phyloP scores from a whole-genome alignment of 2,797 vertebrate species.

The Macroramphosus scolopax region DNA sequence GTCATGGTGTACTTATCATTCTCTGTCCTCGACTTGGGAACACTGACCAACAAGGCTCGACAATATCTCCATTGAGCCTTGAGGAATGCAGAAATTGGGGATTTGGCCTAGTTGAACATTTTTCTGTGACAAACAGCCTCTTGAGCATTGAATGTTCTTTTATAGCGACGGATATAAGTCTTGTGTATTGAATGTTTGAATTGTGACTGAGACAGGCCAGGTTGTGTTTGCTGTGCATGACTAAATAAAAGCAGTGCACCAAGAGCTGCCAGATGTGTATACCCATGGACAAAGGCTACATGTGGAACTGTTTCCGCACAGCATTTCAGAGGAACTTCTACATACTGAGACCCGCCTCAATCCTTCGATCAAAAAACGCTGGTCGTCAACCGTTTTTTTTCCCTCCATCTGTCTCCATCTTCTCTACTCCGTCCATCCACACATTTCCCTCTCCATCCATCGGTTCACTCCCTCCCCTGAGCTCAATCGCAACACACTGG shows the following conservation, averaged over 20 bases:
- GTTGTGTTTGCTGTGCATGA: constrained; percentile 59
- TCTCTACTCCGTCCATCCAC: constrained; percentile 27
- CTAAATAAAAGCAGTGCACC: constrained; percentile 34
- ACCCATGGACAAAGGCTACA: constrained; percentile 46
- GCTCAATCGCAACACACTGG: constrained; percentile 64
- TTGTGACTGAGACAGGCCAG: constrained; percentile 22
- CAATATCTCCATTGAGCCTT: constrained; percentile 26
- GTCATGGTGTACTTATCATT: neutral
- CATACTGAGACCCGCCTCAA: constrained; percentile 3
- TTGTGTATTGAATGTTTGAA: constrained; percentile 28
- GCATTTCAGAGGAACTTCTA: constrained; percentile 33
- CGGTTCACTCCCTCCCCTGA: constrained; percentile 36
- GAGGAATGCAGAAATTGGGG: constrained; percentile 45
- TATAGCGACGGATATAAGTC: constrained; percentile 36
- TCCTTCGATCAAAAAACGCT: constrained; percentile 13
- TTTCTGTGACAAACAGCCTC: constrained; percentile 30
- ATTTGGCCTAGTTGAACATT: constrained; percentile 28
- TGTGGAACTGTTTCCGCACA: constrained; percentile 26
- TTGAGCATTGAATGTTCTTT: constrained; percentile 27
- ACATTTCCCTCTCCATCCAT: constrained; percentile 16
- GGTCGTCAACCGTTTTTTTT: constrained; percentile 17
- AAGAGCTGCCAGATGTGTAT: constrained; percentile 55
- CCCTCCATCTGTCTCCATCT: constrained; percentile 12
- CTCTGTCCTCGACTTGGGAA: constrained; percentile 2
- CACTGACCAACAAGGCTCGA: constrained; percentile 1